phyloP scores from a whole-genome alignment of 2,888 invertebrate genomes.

The Tineola bisselliella region DNA sequence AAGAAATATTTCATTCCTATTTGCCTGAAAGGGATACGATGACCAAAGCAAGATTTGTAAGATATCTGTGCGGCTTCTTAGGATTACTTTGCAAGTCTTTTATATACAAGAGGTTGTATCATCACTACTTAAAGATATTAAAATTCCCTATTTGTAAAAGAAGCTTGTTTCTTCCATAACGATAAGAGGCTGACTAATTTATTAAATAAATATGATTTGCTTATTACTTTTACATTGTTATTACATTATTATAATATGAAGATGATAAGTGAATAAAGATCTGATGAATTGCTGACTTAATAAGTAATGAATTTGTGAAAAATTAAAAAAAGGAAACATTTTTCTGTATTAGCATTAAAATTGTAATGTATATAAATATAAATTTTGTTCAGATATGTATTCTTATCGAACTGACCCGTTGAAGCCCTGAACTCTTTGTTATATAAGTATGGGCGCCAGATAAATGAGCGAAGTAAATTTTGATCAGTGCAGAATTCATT shows the following conservation, averaged over 20 bases:
- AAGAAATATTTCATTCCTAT: constrained; percentile 24
- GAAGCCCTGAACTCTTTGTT: constrained; percentile 8
- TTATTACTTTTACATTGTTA: neutral
- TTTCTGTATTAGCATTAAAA: too few relatives aligned
- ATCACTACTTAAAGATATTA: constrained; percentile 68
- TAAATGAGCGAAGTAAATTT: neutral
- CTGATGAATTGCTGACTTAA: too few relatives aligned
- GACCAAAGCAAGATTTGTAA: constrained; percentile 62
- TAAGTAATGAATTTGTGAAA: too few relatives aligned
- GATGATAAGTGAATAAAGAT: too few relatives aligned
- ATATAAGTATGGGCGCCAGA: neutral
- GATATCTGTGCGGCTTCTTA: constrained; percentile 55
- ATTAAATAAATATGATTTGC: constrained; percentile 1
- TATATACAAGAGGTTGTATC: constrained; percentile 50
- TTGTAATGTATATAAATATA: neutral
- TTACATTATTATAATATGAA: neutral
- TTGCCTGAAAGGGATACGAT: constrained; percentile 64
- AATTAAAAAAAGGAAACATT: too few relatives aligned
- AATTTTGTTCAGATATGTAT: neutral
- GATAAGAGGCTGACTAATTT: constrained; percentile 16
- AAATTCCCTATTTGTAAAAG: constrained; percentile 60
- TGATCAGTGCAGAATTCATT: neutral
- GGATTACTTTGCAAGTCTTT: constrained; percentile 68
- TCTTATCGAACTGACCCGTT: constrained; percentile 8
- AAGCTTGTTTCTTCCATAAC: constrained; percentile 47